Evolutionary conservation across 2,113 vertebrate genomes (phyloP).

Genomic region (Calypte anna): DNA sequence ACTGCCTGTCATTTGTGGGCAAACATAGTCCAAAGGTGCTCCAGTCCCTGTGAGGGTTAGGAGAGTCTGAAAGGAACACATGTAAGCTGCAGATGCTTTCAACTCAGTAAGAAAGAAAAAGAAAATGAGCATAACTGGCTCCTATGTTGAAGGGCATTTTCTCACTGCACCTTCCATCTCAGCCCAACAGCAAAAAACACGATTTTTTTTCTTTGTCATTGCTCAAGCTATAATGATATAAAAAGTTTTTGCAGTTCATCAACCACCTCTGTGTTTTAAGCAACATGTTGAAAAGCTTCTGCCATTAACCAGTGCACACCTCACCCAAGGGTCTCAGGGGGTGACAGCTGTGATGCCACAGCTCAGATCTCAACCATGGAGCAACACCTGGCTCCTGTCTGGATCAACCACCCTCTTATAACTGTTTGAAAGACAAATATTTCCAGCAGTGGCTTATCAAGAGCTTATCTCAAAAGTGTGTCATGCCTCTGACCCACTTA

Average conservation of each 20-base stretch:
- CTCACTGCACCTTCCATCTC: background rate
- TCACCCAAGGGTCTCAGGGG: rapidly evolving
- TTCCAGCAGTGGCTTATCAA: slow-evolving; percentile 28
- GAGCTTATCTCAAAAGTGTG: slow-evolving; percentile 42
- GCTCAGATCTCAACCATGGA: background rate
- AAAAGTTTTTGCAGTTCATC: background rate
- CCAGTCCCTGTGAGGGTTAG: rapidly evolving
- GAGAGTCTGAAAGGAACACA: rapidly evolving
- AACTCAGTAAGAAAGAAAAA: background rate
- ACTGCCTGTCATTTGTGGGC: background rate
- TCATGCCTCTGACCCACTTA: background rate
- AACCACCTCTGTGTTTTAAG: background rate
- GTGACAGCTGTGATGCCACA: rapidly evolving
- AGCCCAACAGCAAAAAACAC: background rate
- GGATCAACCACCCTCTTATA: background rate
- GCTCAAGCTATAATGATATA: background rate
- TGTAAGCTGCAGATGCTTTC: background rate
- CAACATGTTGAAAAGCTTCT: background rate
- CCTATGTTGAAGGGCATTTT: background rate
- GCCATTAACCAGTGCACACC: rapidly evolving
- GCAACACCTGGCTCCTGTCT: background rate
- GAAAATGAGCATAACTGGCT: background rate
- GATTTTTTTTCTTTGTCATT: background rate
- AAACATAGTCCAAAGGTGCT: background rate
- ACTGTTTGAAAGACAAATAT: slow-evolving; percentile 3